Conservation (phyloP, 1,140 invertebrate genomes). For the Trialeurodes vaporariorum region DNA sequence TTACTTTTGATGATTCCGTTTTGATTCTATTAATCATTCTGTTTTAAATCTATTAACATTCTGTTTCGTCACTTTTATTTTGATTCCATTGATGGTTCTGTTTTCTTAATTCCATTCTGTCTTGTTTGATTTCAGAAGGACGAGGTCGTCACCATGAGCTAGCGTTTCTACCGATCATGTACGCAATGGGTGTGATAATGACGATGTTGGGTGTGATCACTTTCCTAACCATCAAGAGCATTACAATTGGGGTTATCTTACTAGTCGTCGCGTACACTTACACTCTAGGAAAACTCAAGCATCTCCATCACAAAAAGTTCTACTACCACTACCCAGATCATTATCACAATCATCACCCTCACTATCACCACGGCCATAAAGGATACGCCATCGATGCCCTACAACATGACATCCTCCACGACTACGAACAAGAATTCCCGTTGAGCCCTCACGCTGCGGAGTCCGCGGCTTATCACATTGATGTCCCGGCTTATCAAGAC, state of each 20-base stretch:
- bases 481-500: background rate
- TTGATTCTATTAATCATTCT: no score
- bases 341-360: constrained; percentile 9
- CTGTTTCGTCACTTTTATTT: no score
- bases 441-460: background rate
- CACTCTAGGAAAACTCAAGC: constrained; percentile 3
- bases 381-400: background rate
- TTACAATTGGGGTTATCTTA: constrained; percentile 9
- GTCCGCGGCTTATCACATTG: constrained; percentile 2
- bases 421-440: background rate
- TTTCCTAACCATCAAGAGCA: constrained; percentile 9
- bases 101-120: no score
- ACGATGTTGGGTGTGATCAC: constrained; percentile 10
- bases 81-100: no score
- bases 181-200: constrained; percentile 7
- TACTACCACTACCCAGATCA: background rate
- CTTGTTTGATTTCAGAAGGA: background rate
- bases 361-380: constrained; percentile 5
- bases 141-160: background rate
- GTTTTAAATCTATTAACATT: no score
- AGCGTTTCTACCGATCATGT: constrained; percentile 11
- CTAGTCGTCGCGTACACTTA: constrained; percentile 10
- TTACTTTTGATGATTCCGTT: no score
- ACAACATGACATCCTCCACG: background rate
- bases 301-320: constrained; percentile 7